Conservation (phyloP, 1,140 invertebrate genomes). For the Liolophura sinensis region DNA sequence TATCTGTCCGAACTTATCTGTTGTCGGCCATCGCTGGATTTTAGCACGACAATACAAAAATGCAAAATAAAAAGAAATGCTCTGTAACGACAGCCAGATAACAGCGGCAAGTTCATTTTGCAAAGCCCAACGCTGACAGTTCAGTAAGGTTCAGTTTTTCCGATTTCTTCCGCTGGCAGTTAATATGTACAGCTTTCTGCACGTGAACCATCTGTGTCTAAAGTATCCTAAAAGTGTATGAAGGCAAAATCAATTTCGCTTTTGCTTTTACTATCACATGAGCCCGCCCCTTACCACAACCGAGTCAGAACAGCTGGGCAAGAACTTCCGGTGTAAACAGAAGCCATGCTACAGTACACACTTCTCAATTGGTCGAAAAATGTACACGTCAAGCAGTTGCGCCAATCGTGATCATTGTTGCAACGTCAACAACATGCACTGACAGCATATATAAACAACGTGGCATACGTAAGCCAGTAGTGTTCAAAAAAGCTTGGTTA, state of each 20-base stretch:
- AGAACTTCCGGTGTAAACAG: too few species aligned
- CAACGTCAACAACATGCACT: constrained; percentile 1
- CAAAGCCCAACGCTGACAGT: constrained; percentile 1
- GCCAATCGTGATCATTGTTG: constrained; percentile 2
- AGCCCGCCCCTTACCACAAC: too few species aligned
- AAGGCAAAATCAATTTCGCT: constrained; percentile 4
- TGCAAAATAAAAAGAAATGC: not conserved
- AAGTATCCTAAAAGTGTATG: not conserved
- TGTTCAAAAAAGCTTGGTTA: too few species aligned
- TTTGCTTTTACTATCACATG: not conserved
- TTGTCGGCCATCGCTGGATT: constrained; percentile 6
- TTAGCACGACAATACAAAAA: not conserved
- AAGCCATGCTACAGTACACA: too few species aligned
- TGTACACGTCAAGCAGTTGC: not conserved
- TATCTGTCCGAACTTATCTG: constrained; percentile 49
- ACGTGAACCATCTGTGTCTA: not conserved
- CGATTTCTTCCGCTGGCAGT: not conserved
- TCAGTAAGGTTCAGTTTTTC: constrained; percentile 1
- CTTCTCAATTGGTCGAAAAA: not conserved
- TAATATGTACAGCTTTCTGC: not conserved
- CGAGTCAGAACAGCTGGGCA: too few species aligned
- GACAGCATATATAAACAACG: constrained; percentile 9
- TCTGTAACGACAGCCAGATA: constrained; percentile 5
- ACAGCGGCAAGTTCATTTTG: constrained; percentile 4
- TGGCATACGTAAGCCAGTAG: not conserved